phyloP scores from a whole-genome alignment of 2,113 vertebrate genomes.

The Lonchura striata region DNA sequence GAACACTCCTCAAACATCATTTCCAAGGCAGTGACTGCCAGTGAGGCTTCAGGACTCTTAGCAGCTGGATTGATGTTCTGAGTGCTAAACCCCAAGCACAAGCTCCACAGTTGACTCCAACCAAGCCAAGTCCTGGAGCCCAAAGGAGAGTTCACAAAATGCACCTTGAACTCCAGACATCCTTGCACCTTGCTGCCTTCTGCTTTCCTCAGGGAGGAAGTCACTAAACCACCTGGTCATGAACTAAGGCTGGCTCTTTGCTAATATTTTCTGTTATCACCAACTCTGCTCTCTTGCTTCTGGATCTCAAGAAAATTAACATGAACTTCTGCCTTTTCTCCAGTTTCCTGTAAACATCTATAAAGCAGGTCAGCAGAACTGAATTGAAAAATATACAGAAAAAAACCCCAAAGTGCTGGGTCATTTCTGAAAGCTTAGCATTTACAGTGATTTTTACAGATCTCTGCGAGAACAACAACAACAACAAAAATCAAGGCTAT shows the following conservation, averaged over 20 bases:
- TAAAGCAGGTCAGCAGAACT: background rate
- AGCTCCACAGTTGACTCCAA: background rate
- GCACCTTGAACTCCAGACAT: background rate
- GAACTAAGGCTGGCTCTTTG: background rate
- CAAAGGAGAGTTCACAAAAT: background rate
- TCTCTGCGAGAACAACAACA: background rate
- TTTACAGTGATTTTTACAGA: background rate
- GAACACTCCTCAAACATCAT: background rate
- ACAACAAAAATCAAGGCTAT: background rate
- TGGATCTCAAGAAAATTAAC: background rate
- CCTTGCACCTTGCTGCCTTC: background rate
- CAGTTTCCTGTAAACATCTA: background rate
- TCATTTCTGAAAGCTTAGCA: background rate
- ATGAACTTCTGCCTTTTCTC: background rate
- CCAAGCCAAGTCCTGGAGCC: background rate
- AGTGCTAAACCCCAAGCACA: background rate
- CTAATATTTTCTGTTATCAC: background rate
- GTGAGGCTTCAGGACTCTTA: background rate
- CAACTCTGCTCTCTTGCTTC: background rate
- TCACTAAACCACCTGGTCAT: background rate
- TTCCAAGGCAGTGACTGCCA: background rate
- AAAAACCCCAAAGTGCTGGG: background rate
- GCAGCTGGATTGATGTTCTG: background rate
- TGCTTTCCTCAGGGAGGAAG: conserved; percentile 7
- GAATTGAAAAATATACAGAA: background rate